Percentiles rank a stretch among this genome's conserved stretches.
Evolutionary conservation across 30 jellyfish, hydroid and myxozoan genomes (phyloP).

Genomic region (Aurelia sp.): DNA sequence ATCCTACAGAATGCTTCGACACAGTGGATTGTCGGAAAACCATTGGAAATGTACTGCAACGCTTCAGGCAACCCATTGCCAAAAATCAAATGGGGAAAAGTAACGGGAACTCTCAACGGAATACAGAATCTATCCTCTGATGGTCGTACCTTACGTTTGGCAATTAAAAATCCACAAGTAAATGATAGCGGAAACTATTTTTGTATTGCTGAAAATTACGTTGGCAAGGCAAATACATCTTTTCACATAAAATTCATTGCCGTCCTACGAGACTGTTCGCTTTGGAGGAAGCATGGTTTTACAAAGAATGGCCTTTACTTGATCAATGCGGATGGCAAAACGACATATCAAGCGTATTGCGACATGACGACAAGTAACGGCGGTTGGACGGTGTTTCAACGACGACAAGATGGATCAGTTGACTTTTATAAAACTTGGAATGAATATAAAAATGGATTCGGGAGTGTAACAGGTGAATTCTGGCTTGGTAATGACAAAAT

Average conservation of each 20-base stretch:
- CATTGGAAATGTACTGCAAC: background rate
- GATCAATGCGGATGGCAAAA: background rate
- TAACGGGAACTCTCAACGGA: background rate
- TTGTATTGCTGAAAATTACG: conserved; percentile 47
- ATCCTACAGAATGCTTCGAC: background rate
- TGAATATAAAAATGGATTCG: too few species aligned
- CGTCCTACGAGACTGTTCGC: background rate
- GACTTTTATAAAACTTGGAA: too few species aligned
- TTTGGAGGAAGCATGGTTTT: background rate
- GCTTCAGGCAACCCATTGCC: background rate
- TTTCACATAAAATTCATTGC: background rate
- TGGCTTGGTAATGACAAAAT: too few species aligned
- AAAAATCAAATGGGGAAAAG: background rate
- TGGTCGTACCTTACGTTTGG: background rate
- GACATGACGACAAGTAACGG: background rate
- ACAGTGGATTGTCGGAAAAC: background rate
- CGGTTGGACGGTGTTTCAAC: conserved; percentile 2
- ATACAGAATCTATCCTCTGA: background rate
- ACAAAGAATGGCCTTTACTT: background rate
- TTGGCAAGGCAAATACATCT: conserved; percentile 40
- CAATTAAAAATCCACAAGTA: conserved; percentile 26
- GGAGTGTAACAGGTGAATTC: too few species aligned
- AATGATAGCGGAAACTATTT: conserved; percentile 54
- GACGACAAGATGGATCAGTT: too few species aligned
- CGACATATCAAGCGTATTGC: background rate